Base-by-base conservation (phyloP, 2,113 vertebrate species). In the Tupaia tana region DNA sequence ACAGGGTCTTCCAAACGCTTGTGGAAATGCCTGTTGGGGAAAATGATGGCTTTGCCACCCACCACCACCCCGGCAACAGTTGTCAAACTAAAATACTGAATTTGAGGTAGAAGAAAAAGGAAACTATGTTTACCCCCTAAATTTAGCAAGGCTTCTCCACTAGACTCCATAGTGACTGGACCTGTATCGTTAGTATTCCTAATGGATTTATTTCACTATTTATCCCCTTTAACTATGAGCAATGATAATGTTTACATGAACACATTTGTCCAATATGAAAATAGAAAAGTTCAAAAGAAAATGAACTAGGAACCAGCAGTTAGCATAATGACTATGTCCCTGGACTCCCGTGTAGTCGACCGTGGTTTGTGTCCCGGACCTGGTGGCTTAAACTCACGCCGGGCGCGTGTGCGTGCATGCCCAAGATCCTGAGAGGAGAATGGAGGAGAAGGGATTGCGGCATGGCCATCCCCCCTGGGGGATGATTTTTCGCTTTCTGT, bases 71-170 rank as follows among this genome's bases (percentile, higher is more conserved):
- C 22, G 70, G 93, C 27, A 43, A 61, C 66, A 63, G 58, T 70
- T 88, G 93, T n/a, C 86, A 83, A 84, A 59, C 19, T 34, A 83
- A 84, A 79, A 61, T 34, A 73, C 29, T 90, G 59, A 95, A 75
- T 85, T 64, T 83, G 52, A 89, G 27, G 14, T 80, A 58, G 10
- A 19, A 79, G 25, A 27, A 66, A 73, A 74, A 66, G 6, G n/a
- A 71, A n/a, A 27, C 3, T 83, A 64, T 59, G 25, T 24, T 9
- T 19, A 75, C 20, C 25, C 24, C 13, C 9, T 9, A 70, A 43
- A 27, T 54, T 84, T 70, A 67, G 73, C 59, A 61, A 88, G 29
- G 34, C 2, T 77, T 92, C n/a, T 31, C 8, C 22, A 9, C 22
- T 59, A 59, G 81, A 63, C 31, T 90, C 77, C 61, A 61, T 22